Evolutionary conservation across 2,888 invertebrate species (phyloP).

Genomic region (Phytoseiulus persimilis): DNA sequence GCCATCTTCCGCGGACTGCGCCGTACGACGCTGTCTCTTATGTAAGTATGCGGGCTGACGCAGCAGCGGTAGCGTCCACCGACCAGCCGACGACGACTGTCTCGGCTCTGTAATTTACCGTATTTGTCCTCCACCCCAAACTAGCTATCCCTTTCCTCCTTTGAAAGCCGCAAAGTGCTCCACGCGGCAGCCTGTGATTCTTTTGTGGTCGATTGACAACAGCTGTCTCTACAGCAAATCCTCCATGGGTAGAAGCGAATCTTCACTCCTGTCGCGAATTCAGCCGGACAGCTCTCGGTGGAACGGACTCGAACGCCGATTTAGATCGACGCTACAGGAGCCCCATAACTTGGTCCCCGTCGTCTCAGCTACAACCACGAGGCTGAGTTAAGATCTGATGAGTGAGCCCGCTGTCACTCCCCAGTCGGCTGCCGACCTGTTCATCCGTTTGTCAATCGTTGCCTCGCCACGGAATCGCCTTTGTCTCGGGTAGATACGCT

Average conservation of each 20-base stretch:
- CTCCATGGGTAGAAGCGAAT: no score
- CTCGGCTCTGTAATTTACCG: not conserved
- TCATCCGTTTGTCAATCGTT: not conserved
- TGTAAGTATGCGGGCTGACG: not conserved
- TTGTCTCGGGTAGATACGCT: not conserved
- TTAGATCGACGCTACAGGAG: no score
- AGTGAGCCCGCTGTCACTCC: not conserved
- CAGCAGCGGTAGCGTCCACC: not conserved
- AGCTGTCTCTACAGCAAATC: no score
- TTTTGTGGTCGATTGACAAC: not conserved
- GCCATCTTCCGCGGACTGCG: not conserved
- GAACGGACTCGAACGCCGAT: no score
- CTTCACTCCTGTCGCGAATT: no score
- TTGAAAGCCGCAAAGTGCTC: not conserved
- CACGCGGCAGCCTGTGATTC: not conserved
- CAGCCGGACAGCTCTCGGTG: no score
- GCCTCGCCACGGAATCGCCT: not conserved
- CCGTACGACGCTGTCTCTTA: not conserved
- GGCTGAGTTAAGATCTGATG: no score
- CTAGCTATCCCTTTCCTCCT: not conserved
- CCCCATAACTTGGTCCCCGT: no score
- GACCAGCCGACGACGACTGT: not conserved
- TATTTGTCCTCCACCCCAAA: not conserved
- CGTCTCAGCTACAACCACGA: no score
- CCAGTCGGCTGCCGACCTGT: not conserved